Evolutionary conservation across 2,888 invertebrate species (phyloP).

Genomic region (Automeris io): DNA sequence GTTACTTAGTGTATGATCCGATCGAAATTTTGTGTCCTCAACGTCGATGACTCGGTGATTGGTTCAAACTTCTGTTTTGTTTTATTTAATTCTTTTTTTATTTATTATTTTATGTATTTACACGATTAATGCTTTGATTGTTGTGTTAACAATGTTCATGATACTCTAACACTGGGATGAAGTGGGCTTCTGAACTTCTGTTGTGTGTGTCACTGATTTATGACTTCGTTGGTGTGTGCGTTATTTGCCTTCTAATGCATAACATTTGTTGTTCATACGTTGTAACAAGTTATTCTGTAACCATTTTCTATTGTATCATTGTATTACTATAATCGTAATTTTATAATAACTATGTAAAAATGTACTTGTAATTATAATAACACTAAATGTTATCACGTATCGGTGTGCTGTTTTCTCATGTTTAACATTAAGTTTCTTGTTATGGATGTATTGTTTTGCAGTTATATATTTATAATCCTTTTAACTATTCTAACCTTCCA

Average conservation of each 20-base stretch:
- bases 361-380: slow-evolving; percentile 26
- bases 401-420: slow-evolving; percentile 14
- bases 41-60: slow-evolving; percentile 64
- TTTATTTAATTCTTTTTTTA: slow-evolving; percentile 31
- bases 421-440: slow-evolving; percentile 11
- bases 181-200: slow-evolving; percentile 57
- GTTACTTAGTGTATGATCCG: slow-evolving; percentile 46
- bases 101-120: slow-evolving; percentile 37
- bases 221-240: slow-evolving; percentile 68
- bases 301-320: slow-evolving; percentile 17
- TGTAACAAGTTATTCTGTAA: slow-evolving; percentile 48
- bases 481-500: slow-evolving; percentile 45
- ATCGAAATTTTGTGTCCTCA: slow-evolving; percentile 41
- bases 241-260: slow-evolving; percentile 68
- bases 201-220: slow-evolving; percentile 47
- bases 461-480: slow-evolving; percentile 22
- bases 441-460: slow-evolving; percentile 22
- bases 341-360: slow-evolving; percentile 12
- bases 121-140: slow-evolving; percentile 58
- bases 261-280: slow-evolving; percentile 36
- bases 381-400: slow-evolving; percentile 28
- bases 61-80: slow-evolving; percentile 68
- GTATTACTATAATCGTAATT: slow-evolving; percentile 3
- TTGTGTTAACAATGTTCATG: slow-evolving; percentile 52
- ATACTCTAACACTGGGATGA: slow-evolving; percentile 59